Evolutionary conservation across 2,888 invertebrate genomes (phyloP), one percentile per base, ranked within the genome.

Genomic region (Drosophila diplacantha): DNA sequence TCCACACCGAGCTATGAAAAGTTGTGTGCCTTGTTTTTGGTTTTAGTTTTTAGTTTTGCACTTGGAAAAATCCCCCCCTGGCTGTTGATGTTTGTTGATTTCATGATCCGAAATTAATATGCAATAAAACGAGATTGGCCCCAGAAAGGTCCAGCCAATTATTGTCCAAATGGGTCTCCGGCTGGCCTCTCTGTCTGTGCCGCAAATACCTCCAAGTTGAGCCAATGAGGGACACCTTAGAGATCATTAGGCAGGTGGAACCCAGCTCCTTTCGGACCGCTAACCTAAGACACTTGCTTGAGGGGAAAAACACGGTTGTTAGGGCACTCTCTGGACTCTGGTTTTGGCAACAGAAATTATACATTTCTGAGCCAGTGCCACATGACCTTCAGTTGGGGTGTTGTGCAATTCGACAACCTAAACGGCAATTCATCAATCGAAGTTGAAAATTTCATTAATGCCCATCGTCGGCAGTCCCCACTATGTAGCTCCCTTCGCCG

Each of bases 81-180:
- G 55, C 46, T 66, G 52, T 49, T 65, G 52, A 57, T 70, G 49
- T 71, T 69, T 70, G 49, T 71, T 69, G 71, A 59, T 79, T 73
- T 81, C 66, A 75, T 81, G 79, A 64, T 63, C 57, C 57, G 50
- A 82, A 72, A 80, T 72, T 72, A 76, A 82, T 80, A 74, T 68
- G 70, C 61, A 72, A 77, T 77, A 64, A 82, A 80, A 74, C 44
- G 61, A 64, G 74, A 82, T 69, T 60, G 77, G 57, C 41, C 44
- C 44, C 32, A 38, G 16, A 41, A 32, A 44, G 44, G 31, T 37
- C 49, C 67, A 65, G 67, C 64, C 75, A 75, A 75, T 75, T 81
- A 75, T 81, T 63, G 32, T 22, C 24, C 34, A 7, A 16, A 26
- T 32, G 46, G 32, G 22, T 32, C 39, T 24, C 31, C 14, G 32